A percentile compares a stretch with the other conserved stretches of the same genome.
These are phyloP conservation scores for Chrysocyon brachyurus DNA, from an alignment of 2,797 vertebrate species.

Conservation along the genomic window DNA sequence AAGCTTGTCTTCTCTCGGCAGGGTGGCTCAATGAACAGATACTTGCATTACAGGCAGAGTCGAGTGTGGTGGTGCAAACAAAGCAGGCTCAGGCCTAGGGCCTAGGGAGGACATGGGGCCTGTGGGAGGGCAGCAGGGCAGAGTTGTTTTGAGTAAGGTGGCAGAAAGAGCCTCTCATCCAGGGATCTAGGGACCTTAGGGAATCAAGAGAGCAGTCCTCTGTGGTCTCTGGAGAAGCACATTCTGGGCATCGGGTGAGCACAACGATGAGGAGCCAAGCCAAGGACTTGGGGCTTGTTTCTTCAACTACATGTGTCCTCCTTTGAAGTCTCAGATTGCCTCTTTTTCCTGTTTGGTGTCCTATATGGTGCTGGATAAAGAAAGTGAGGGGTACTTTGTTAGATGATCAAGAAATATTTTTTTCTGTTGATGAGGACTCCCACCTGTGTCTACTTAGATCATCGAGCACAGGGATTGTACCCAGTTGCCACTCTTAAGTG, in stretches of 20 bases:
- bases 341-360: background rate
- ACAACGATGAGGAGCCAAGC: background rate
- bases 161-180: background rate
- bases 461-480: background rate
- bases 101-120: background rate
- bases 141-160: background rate
- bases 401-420: background rate
- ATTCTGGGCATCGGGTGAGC: background rate
- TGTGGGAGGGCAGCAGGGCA: accelerated
- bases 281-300: background rate
- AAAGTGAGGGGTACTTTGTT: background rate
- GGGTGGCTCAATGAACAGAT: background rate
- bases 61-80: background rate
- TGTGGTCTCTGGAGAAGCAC: background rate
- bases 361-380: background rate
- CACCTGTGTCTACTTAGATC: background rate
- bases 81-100: background rate
- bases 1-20: background rate
- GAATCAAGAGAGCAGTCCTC: background rate
- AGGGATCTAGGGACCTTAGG: background rate
- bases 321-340: background rate
- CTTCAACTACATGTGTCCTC: background rate
- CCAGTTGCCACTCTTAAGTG: background rate
- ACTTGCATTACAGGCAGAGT: background rate
- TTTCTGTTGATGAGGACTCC: background rate